Conservation (phyloP, 2,797 vertebrate genomes). For the Crocodylus rhombifer region DNA sequence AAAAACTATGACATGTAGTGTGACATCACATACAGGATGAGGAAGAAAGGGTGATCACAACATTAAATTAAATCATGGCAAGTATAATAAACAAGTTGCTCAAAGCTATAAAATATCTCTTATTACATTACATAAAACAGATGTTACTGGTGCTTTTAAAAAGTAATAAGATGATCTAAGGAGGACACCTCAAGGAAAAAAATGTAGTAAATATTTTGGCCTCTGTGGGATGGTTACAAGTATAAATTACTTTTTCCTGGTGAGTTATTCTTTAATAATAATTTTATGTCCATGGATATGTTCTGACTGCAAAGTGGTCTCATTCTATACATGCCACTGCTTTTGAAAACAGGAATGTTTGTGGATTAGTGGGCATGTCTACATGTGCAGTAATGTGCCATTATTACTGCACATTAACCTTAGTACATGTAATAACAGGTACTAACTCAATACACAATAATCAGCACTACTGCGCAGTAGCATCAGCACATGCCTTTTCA, state of each 20-base stretch:
- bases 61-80: conserved; percentile 43
- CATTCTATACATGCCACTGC: neutral
- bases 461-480: too few species aligned
- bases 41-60: conserved; percentile 21
- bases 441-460: too few species aligned
- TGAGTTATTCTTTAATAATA: conserved; percentile 48
- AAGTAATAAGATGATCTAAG: conserved; percentile 23
- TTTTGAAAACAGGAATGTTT: conserved; percentile 22
- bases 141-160: conserved; percentile 24
- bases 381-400: too few species aligned
- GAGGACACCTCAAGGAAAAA: conserved; percentile 27
- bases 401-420: too few species aligned
- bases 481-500: too few species aligned
- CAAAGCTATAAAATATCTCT: conserved; percentile 49
- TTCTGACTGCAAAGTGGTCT: conserved; percentile 16
- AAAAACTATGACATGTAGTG: neutral
- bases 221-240: conserved; percentile 27
- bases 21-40: conserved; percentile 1
- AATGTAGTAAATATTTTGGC: neutral
- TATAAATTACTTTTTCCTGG: conserved; percentile 30
- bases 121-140: conserved; percentile 50
- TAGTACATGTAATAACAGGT: too few species aligned
- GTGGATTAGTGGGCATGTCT: neutral
- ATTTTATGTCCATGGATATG: neutral
- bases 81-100: conserved; percentile 50